Base-by-base conservation (phyloP, 2,113 vertebrate genomes). In the Neopipo cinnamomea region DNA sequence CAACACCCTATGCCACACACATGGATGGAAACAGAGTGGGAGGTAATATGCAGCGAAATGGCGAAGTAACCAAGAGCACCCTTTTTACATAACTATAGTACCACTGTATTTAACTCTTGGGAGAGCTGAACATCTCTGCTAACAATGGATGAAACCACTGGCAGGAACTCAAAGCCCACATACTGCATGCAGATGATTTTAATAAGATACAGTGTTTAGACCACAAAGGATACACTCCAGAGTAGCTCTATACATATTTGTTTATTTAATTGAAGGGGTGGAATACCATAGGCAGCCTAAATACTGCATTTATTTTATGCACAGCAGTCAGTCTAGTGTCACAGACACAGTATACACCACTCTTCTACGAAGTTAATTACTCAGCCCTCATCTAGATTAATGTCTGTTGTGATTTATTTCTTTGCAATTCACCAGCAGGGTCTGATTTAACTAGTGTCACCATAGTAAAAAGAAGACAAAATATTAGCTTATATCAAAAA, bases 81-180 rank as follows among this genome's bases (percentile, higher is more conserved):
- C 63, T 85, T 86, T 96, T 58, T 96, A 73, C 94, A 96, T 96
- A 97, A 93, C 94, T 95, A 3, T 31, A 93, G 95, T 82, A 83
- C 94, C 92, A 79, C 97, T 95, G 95, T 89, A 90, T 84, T 97
- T 96, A 97, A 95, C 97, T 98, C 97, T 47, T 82, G 58, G 94
- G 96, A 96, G 96, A 97, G 96, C 92, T 12, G 15, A 92, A 93
- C 95, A 96, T 97, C 96, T 11, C 95, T 95, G 95, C 28, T 95
- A 97, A 97, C 98, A 98, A 97, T 96, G 98, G 97, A 95, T 96
- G 96, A 97, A 98, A 97, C 98, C 98, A 97, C 96, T 71, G 94
- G 95, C 96, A 95, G 92, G 95, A 96, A 93, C 87, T 91, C 96
- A 96, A 94, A 95, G 92, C 96, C 95, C 95, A 97, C 94, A 96